A percentile compares a stretch with the other conserved stretches of the same genome.
These are phyloP conservation scores for Centropristis striata DNA, from an alignment of 2,113 vertebrate genomes.

Conservation along the genomic window DNA sequence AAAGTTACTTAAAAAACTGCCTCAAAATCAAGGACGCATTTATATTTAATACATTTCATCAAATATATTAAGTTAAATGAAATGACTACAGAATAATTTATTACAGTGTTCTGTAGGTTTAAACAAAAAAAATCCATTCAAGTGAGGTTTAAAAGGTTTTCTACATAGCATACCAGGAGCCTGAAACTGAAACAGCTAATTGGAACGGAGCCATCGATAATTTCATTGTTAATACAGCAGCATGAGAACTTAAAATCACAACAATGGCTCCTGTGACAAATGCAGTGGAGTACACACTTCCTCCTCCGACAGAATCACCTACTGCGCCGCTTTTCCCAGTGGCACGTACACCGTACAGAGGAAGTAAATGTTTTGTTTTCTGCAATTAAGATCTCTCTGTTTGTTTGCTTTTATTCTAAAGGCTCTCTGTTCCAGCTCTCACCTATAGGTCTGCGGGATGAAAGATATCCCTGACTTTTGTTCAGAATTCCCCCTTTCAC, in stretches of 20 bases:
- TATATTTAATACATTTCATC: too few species aligned
- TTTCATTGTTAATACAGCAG: not conserved
- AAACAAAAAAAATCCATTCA: too few species aligned
- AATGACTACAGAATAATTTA: too few species aligned
- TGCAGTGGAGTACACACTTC: slow-evolving; percentile 32
- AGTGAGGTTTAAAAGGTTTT: not conserved
- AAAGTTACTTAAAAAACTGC: too few species aligned
- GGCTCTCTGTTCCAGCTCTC: slow-evolving; percentile 7
- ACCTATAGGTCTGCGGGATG: slow-evolving; percentile 31
- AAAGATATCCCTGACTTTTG: slow-evolving; percentile 42
- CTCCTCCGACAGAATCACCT: slow-evolving; percentile 40
- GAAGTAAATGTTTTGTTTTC: slow-evolving; percentile 80
- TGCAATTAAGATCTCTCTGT: slow-evolving; percentile 58
- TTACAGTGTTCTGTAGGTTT: too few species aligned
- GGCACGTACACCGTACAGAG: slow-evolving; percentile 49
- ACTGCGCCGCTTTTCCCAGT: slow-evolving; percentile 51
- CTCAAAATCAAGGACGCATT: too few species aligned
- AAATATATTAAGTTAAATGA: too few species aligned
- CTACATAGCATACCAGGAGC: not conserved
- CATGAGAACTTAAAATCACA: slow-evolving; percentile 16
- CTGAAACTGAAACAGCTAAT: not conserved
- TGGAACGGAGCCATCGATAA: not conserved
- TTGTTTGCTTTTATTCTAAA: not conserved
- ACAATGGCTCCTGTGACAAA: slow-evolving; percentile 40
- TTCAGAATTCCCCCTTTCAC: slow-evolving; percentile 64